A percentile compares a stretch with the other conserved stretches of the same genome.
These are phyloP conservation scores for Phodopus roborovskii DNA, from an alignment of 2,113 vertebrate genomes.

Conservation along the genomic window DNA sequence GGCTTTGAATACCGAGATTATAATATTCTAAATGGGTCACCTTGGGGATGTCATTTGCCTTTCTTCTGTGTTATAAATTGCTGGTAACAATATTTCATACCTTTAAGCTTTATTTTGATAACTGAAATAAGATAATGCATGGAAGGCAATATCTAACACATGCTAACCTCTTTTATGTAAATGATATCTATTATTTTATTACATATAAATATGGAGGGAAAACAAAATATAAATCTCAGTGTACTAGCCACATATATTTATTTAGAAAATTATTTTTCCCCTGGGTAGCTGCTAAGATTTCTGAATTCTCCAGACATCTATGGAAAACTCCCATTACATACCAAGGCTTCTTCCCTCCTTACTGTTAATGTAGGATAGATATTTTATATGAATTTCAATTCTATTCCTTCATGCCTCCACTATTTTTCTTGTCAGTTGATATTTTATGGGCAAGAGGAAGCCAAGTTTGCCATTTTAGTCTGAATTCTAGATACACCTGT, in stretches of 20 bases:
- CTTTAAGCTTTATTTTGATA: not conserved
- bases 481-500: not conserved
- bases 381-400: not conserved
- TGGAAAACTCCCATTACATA: not conserved
- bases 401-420: not conserved
- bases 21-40: not conserved
- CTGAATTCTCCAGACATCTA: not conserved
- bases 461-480: not conserved
- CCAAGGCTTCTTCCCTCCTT: not conserved
- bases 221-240: conserved; percentile 32
- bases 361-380: not conserved
- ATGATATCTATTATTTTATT: not conserved
- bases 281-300: not conserved
- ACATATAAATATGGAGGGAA: not conserved
- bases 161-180: not conserved
- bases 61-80: not conserved
- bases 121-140: not conserved
- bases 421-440: not conserved
- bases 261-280: conserved; percentile 56
- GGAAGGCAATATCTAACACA: not conserved
- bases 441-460: not conserved
- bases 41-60: not conserved
- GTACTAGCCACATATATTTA: not conserved
- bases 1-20: not conserved
- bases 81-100: not conserved